Evolutionary conservation across 2,797 vertebrate species (phyloP).

Genomic region (Toxotes lorentzi): DNA sequence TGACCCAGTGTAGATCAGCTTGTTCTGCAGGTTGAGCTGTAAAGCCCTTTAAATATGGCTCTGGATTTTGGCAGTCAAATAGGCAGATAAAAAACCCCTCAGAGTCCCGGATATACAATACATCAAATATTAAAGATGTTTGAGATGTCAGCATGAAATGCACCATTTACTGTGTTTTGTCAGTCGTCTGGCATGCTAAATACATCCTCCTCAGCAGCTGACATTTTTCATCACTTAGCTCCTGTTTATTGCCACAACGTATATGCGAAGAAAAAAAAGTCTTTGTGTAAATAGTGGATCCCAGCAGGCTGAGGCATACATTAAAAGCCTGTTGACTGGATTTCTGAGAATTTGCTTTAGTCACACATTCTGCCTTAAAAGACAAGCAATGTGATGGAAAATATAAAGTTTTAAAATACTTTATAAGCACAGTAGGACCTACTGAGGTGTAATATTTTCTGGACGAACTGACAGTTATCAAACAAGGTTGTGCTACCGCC

Average conservation of each 20-base stretch:
- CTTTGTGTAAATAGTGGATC: conserved; percentile 21
- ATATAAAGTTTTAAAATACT: not conserved
- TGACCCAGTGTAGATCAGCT: conserved; percentile 16
- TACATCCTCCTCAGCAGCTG: conserved; percentile 2
- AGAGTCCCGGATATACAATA: not conserved
- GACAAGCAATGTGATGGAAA: not conserved
- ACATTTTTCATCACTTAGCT: not conserved
- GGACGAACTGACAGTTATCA: not conserved
- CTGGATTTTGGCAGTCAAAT: not conserved
- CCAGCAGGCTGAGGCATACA: conserved; percentile 7
- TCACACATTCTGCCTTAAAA: not conserved
- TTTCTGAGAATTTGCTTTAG: not conserved
- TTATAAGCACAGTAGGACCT: not conserved
- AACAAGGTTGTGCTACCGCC: not conserved
- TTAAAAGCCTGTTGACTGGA: conserved; percentile 1
- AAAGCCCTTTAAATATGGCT: not conserved
- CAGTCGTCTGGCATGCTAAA: conserved; percentile 7
- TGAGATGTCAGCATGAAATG: not conserved
- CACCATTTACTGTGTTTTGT: conserved; percentile 10
- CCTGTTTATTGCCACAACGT: not conserved
- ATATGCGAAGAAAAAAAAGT: not conserved
- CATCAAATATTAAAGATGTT: not conserved
- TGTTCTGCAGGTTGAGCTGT: conserved; percentile 11
- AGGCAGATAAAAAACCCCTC: conserved; percentile 13
- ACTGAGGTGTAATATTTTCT: not conserved